These are phyloP conservation scores for Mormyrops attenuatus DNA, from an alignment of 2,797 vertebrate species.

Conservation along the genomic window DNA sequence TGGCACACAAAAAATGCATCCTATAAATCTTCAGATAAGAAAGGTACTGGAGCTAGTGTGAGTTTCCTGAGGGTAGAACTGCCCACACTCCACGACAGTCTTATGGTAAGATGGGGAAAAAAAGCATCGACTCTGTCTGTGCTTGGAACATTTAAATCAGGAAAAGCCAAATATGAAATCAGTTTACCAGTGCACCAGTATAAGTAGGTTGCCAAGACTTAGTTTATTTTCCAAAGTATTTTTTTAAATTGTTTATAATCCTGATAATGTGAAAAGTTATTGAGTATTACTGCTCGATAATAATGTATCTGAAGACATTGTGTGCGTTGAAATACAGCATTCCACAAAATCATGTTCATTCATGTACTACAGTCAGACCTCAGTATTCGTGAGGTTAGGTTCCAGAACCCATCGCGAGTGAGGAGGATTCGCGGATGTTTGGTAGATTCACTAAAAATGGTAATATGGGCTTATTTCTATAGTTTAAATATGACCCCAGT, in stretches of 20 bases:
- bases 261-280: background rate
- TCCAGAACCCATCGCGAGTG: too few relatives aligned
- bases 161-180: background rate
- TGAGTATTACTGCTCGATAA: background rate
- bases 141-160: background rate
- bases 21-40: background rate
- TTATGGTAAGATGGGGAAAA: background rate
- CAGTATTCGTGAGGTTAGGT: too few relatives aligned
- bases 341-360: background rate
- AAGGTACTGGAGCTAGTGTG: background rate
- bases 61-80: background rate
- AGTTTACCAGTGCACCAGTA: background rate
- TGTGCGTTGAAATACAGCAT: background rate
- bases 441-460: too few relatives aligned
- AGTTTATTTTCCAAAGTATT: background rate
- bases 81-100: background rate
- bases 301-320: background rate
- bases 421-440: too few relatives aligned
- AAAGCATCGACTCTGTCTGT: background rate
- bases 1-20: background rate
- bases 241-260: background rate
- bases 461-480: too few relatives aligned
- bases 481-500: too few relatives aligned
- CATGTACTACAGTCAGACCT: background rate
- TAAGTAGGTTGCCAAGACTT: background rate